Evolutionary conservation across 2,797 vertebrate genomes (phyloP).

Genomic region (Dallia pectoralis): DNA sequence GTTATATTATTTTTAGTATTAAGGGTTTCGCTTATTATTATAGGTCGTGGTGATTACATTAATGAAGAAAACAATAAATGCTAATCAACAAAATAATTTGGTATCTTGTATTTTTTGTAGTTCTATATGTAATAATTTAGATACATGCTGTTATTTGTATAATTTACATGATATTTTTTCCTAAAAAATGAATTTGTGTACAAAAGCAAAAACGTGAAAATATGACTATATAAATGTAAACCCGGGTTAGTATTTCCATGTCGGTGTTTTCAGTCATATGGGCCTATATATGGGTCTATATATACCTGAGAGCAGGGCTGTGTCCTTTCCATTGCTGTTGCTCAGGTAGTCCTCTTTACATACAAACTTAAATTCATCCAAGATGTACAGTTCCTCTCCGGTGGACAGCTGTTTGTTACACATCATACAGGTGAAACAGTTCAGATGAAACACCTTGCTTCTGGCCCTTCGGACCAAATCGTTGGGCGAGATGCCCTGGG

Average conservation of each 20-base stretch:
- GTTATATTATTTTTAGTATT: not conserved
- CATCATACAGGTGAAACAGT: constrained; percentile 96
- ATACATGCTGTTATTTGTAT: constrained; percentile 3
- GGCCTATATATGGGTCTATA: too few species aligned
- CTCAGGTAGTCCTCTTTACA: constrained; percentile 95
- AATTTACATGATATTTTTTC: not conserved
- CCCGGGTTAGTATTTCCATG: not conserved
- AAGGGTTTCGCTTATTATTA: not conserved
- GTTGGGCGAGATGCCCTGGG: constrained; percentile 90
- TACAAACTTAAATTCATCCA: constrained; percentile 94
- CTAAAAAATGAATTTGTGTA: not conserved
- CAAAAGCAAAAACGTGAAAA: not conserved
- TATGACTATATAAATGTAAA: not conserved
- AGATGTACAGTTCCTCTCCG: constrained; percentile 93
- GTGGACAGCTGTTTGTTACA: constrained; percentile 97
- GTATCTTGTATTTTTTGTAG: not conserved
- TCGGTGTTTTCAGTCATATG: constrained; percentile 1
- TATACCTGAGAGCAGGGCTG: constrained; percentile 91
- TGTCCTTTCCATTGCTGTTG: constrained; percentile 82
- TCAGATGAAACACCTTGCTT: constrained; percentile 94
- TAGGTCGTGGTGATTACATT: constrained; percentile 1
- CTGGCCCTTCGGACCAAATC: constrained; percentile 92
- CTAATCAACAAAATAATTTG: not conserved
- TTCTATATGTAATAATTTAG: not conserved
- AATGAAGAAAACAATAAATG: not conserved